Conservation (phyloP, 2,888 invertebrate species). For the Neoitamus cyanurus region DNA sequence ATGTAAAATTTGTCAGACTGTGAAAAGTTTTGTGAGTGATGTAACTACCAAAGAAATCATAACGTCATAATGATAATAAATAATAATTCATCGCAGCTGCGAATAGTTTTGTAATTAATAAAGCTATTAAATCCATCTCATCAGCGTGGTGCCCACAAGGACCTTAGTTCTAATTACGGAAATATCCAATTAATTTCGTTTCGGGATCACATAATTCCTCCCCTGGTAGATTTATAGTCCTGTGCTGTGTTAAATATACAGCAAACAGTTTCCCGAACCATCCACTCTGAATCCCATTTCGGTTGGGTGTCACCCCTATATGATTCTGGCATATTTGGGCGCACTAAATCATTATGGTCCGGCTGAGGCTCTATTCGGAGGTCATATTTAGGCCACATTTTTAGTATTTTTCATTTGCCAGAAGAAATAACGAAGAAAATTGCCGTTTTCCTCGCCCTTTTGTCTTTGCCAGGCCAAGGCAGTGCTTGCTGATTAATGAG, state of each 20-base stretch:
- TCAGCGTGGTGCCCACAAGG: background rate
- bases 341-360: slow-evolving; percentile 37
- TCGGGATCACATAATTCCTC: slow-evolving; percentile 32
- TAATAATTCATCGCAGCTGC: background rate
- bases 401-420: slow-evolving; percentile 40
- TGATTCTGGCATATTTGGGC: slow-evolving; percentile 22
- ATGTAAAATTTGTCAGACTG: no score
- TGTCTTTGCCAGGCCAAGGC: background rate
- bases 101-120: background rate
- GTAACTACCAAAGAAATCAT: no score
- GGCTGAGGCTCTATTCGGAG: slow-evolving; percentile 19
- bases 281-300: slow-evolving; percentile 5
- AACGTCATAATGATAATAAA: no score
- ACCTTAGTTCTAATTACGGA: slow-evolving; percentile 24
- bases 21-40: no score
- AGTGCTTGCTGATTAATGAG: slow-evolving; percentile 29
- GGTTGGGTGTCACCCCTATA: background rate
- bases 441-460: background rate
- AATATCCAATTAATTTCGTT: slow-evolving; percentile 11
- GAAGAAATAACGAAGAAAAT: slow-evolving; percentile 11
- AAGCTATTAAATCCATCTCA: background rate
- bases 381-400: slow-evolving; percentile 42
- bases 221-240: slow-evolving; percentile 46
- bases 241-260: slow-evolving; percentile 40
- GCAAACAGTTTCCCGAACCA: background rate